A percentile compares a stretch with the other conserved stretches of the same genome.
These are phyloP conservation scores for Coreius guichenoti DNA, from an alignment of 2,797 vertebrate species.

Conservation along the genomic window DNA sequence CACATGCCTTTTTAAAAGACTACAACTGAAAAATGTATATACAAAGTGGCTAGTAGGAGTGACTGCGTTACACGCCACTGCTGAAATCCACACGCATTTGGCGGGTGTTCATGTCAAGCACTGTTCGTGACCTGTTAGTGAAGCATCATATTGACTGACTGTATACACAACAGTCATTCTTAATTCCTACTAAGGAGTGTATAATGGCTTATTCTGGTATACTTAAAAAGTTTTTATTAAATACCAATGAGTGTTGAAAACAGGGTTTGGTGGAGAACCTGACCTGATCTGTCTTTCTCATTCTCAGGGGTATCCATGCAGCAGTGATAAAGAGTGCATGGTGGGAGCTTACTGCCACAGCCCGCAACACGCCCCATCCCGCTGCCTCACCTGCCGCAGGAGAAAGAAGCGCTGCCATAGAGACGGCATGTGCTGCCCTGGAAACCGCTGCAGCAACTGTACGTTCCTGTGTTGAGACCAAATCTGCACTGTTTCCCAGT, in stretches of 20 bases:
- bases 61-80: too few relatives aligned
- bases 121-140: not conserved
- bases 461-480: constrained; percentile 52
- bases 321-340: constrained; percentile 92
- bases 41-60: too few relatives aligned
- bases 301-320: constrained; percentile 88
- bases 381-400: constrained; percentile 89
- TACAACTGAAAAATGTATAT: too few relatives aligned
- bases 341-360: constrained; percentile 93
- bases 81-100: too few relatives aligned
- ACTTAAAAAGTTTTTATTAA: not conserved
- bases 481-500: not conserved
- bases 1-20: too few relatives aligned
- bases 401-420: constrained; percentile 96
- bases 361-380: constrained; percentile 89
- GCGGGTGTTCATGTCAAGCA: not conserved
- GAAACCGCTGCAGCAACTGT: constrained; percentile 95
- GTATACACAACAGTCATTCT: not conserved
- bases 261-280: not conserved
- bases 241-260: not conserved
- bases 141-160: not conserved
- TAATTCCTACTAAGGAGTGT: not conserved
- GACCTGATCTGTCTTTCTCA: not conserved
- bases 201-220: not conserved
- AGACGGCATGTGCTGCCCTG: constrained; percentile 95